Percentiles rank a stretch among this genome's conserved stretches.
Conservation (phyloP, 2,797 vertebrate species). For the Cossypha heuglini region DNA sequence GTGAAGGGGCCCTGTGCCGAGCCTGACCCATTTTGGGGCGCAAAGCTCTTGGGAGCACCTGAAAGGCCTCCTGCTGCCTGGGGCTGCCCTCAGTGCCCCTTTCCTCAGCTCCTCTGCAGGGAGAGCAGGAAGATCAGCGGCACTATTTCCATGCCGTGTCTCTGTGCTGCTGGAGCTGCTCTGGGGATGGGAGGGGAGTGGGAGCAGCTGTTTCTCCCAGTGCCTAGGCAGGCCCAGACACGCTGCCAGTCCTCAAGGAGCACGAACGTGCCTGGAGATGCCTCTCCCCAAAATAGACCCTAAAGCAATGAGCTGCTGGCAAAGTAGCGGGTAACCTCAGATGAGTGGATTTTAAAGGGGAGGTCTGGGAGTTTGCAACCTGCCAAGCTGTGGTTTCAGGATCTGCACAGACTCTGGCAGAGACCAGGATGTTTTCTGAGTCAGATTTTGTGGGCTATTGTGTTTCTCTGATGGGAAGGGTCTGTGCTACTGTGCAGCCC, state of each 20-base stretch:
- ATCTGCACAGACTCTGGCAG: neutral
- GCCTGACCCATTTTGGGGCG: slow-evolving; percentile 45
- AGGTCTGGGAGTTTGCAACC: neutral
- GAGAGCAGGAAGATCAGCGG: neutral
- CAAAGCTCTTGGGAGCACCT: slow-evolving; percentile 28
- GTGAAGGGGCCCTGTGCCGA: neutral
- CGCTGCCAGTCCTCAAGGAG: neutral
- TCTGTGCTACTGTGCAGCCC: neutral
- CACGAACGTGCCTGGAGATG: neutral
- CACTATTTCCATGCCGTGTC: neutral
- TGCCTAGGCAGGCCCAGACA: neutral
- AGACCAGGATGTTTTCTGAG: neutral
- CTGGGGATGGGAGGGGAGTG: neutral
- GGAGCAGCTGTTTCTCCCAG: slow-evolving; percentile 36
- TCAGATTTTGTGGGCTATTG: neutral
- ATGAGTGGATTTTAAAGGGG: neutral
- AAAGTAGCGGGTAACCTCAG: neutral
- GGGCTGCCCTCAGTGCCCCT: slow-evolving; percentile 7
- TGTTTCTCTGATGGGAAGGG: neutral
- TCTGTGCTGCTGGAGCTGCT: neutral
- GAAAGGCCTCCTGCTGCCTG: neutral
- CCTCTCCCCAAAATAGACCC: neutral
- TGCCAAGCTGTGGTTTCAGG: neutral
- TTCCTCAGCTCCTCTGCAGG: neutral
- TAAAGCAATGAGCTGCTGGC: neutral